Conservation (phyloP, 2,797 vertebrate species). For the Tapirus indicus region DNA sequence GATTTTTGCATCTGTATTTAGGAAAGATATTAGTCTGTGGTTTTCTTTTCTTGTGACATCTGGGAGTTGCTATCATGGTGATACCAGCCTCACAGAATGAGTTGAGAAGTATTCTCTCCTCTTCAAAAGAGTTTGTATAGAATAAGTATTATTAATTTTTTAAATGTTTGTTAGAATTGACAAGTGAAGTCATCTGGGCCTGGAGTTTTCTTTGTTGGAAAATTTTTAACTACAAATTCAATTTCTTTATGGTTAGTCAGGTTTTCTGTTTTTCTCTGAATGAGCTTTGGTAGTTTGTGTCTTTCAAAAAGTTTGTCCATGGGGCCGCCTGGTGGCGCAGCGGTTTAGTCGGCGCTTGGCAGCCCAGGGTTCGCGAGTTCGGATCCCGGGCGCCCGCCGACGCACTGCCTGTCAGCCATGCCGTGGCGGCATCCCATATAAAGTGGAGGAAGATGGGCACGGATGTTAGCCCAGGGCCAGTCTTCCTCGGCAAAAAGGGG, state of each 20-base stretch:
- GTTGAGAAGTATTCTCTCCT: not conserved
- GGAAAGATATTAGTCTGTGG: not conserved
- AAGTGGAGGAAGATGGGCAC: too few species aligned
- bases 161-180: not conserved
- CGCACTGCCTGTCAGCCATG: too few species aligned
- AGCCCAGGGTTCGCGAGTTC: too few species aligned
- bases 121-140: not conserved
- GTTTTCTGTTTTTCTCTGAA: not conserved
- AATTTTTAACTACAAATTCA: not conserved
- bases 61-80: not conserved
- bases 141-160: not conserved
- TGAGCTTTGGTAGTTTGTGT: not conserved
- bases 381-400: too few species aligned
- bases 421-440: too few species aligned
- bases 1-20: not conserved
- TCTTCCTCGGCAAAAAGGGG: too few species aligned
- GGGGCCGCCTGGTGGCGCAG: too few species aligned
- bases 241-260: not conserved
- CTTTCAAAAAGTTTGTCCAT: not conserved
- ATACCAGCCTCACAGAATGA: not conserved
- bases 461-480: too few species aligned
- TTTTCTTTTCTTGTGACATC: conserved; percentile 2
- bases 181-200: not conserved
- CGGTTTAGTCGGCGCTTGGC: too few species aligned
- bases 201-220: not conserved